Evolutionary conservation across 2,888 invertebrate species (phyloP), one percentile per base, ranked within the genome.

Genomic region (Horisme vitalbata): DNA sequence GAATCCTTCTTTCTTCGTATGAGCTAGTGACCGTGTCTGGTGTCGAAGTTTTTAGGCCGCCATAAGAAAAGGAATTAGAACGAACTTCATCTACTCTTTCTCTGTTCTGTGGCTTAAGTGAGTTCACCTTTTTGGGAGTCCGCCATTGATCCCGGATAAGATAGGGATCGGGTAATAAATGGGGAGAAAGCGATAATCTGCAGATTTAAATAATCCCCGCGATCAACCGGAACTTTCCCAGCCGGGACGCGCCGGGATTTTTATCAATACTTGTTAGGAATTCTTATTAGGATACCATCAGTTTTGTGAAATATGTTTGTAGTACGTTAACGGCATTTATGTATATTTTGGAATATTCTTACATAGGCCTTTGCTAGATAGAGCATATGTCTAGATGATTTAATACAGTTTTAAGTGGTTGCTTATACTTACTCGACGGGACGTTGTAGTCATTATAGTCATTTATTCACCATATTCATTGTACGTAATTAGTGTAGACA

Each of bases 151-250:
- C 69, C 67, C 45, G 55, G 65, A 64, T 68, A 62, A 68, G 68
- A 67, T 68, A 59, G 57, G 60, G 62, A 65, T 67, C 64, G 58
- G 45, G 68, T 68, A 64, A 69, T 69, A 69, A 69, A 68, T 68
- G 68, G 63, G 56, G 53, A 45, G 49, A 55, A 60, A 60, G 55
- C 65, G 66, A 66, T 69, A 66, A 69, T 68, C 68, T 63, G 46
- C 57, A 61, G 62, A 70, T 70, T 70, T 68, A 65, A 70, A 68
- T 67, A 68, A 70, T 67, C 49, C 65, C 59, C 37, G 26, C 57
- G 65, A 66, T 63, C 65, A 55, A 50, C 50, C 52, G 57, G 58
- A 57, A 63, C 55, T 57, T 59, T 41, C n/a, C n/a, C n/a, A n/a
- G n/a, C n/a, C n/a, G n/a, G 37, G 49, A 47, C 56, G 51, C 45